Evolutionary conservation across 2,797 vertebrate genomes (phyloP), one percentile per base, ranked within the genome.

Genomic region (Sphaeramia orbicularis): DNA sequence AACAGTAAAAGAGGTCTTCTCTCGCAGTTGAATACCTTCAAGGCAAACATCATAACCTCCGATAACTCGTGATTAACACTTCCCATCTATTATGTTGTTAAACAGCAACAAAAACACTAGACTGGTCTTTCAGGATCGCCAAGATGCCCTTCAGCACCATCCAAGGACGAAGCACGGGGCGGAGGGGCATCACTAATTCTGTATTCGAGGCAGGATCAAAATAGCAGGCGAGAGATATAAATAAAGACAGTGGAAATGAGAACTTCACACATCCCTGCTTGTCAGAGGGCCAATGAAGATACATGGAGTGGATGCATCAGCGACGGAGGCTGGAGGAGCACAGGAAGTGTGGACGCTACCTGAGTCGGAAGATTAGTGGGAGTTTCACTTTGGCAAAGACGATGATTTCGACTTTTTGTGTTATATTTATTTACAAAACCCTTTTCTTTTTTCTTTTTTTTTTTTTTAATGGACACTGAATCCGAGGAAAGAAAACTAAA

Each of bases 141-240:
- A 88, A 94, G 94, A 94, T 95, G 95, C 93, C 96, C 95, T 96
- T 95, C 93, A 95, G 93, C 86, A 80, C 86, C 91, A 94, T 87
- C 88, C 92, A 96, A 95, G 95, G 95, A 93, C 92, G 78, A 89
- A 56, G 90, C 88, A 83, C 64, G 24, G 35, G 40, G 14, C 43
- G 50, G 54, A 50, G 21, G 66, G 63, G 21, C 48, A 89, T 93
- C 91, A 91, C 94, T 95, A 93, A 95, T 96, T 94, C 93, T 90
- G 93, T 95, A 95, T 96, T 96, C 95, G 93, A 91, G 93, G 93
- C 94, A 94, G 92, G 94, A 95, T 95, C 94, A 91, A 95, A 96
- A 96, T 94, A 95, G 94, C 93, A 94, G 90, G 92, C 83, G 87
- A 94, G 92, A 91, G 91, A 94, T 92, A 95, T 93, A 95, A 95